These are phyloP conservation scores for Solea senegalensis DNA, from an alignment of 2,113 vertebrate species.

Conservation along the genomic window DNA sequence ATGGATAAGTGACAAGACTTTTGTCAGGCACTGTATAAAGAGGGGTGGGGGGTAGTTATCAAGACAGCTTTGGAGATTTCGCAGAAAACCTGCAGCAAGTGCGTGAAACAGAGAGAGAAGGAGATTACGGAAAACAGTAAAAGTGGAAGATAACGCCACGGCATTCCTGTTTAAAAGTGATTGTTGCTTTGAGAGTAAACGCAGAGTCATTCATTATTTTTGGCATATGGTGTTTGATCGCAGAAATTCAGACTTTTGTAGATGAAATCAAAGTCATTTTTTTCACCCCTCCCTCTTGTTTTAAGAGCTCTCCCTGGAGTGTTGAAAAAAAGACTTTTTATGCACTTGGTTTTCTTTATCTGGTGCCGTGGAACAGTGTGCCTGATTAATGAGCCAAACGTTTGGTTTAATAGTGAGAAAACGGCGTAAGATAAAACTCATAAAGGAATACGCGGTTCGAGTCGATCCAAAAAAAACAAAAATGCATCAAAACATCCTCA, in stretches of 20 bases:
- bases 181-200: background rate
- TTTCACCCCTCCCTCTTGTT: background rate
- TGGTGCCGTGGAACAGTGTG: background rate
- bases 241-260: background rate
- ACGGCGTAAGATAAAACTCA: background rate
- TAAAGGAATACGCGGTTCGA: background rate
- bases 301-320: slow-evolving; percentile 9
- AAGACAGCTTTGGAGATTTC: slow-evolving; percentile 47
- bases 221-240: background rate
- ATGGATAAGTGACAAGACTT: too few relatives aligned
- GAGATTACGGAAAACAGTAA: too few relatives aligned
- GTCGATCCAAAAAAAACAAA: background rate
- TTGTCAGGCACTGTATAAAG: too few relatives aligned
- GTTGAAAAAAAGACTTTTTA: background rate
- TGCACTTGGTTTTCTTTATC: background rate
- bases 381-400: background rate
- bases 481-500: background rate
- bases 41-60: slow-evolving; percentile 46
- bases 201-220: slow-evolving; percentile 41
- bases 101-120: background rate
- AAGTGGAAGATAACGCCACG: background rate
- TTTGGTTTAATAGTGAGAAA: slow-evolving; percentile 6
- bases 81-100: slow-evolving; percentile 38
- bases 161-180: slow-evolving; percentile 13
- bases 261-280: slow-evolving; percentile 15